Conservation (phyloP, 2,888 invertebrate genomes). For the Gastrophysa polygoni region DNA sequence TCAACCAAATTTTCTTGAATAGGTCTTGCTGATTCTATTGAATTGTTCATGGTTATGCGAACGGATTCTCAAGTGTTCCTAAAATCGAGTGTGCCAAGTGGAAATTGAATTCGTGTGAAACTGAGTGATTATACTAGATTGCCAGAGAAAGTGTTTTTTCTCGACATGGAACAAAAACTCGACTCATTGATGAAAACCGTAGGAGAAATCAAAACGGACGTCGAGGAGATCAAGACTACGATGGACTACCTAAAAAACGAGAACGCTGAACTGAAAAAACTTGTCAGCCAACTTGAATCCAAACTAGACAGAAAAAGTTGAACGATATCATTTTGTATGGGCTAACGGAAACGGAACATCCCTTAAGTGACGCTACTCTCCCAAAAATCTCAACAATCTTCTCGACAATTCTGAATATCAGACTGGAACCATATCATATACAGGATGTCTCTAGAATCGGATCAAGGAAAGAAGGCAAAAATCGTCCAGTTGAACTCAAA, state of each 20-base stretch:
- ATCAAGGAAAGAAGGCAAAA: background rate
- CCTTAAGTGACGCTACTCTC: background rate
- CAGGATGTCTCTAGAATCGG: slow-evolving; percentile 1
- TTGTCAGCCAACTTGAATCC: background rate
- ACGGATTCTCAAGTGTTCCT: no score
- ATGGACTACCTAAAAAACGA: background rate
- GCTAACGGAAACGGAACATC: background rate
- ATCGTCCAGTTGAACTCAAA: slow-evolving; percentile 2
- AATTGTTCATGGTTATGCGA: no score
- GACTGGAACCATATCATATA: background rate
- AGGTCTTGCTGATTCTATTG: no score
- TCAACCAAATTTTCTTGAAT: no score
- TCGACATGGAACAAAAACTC: slow-evolving; percentile 1
- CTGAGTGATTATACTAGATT: background rate
- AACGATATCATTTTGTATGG: slow-evolving; percentile 1
- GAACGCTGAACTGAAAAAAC: background rate
- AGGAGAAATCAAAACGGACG: background rate
- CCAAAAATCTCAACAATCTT: background rate
- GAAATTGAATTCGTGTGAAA: background rate
- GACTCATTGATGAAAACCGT: background rate
- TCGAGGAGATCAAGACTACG: background rate
- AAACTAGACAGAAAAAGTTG: background rate
- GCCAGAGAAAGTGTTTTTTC: background rate
- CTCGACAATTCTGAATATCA: background rate
- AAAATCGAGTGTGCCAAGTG: no score